Evolutionary conservation across 92 coral and sea anemone species (phyloP), one percentile per base, ranked within the genome.

Genomic region (Actinernus sp.): DNA sequence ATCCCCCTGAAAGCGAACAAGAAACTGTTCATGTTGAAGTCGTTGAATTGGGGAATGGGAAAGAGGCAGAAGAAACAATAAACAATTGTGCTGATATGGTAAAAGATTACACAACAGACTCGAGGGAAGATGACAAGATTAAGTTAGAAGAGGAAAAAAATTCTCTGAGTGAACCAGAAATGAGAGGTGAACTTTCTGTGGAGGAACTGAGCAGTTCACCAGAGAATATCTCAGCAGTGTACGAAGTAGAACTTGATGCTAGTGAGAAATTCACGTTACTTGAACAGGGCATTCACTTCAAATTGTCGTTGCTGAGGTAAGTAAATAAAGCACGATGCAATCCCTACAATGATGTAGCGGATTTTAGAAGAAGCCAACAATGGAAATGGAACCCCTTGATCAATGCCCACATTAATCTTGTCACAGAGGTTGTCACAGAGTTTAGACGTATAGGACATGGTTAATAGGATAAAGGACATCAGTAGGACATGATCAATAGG

Each of bases 241-340:
- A 69, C 31, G 31, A 52, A 14, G 16, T 76, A 14, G 23, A 39
- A 7, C 55, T 71, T 36, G 82, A 71, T 64, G 71, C 77, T 30
- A 85, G 76, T 25, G 85, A 82, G 13, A 57, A 62, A 49, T 46
- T 76, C 12, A 29, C 38, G 31, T 27, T 76, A 29, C 62, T 81
- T 44, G 55, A 67, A 22, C 79, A 79, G 24, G 73, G 61, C 27
- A 69, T 82, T 69, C 68, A 78, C 43, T 72, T 57, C 39, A 61
- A 73, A 46, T 45, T 88, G 32, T 73, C 75, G 30, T 17, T 40
- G 9, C 48, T 88, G 31, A 88, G 88, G 93, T 86, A 64, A 2
- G 57, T 32, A 6, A 32, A n/a, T n/a, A n/a, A n/a, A n/a, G n/a
- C n/a, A n/a, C n/a, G n/a, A n/a, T n/a, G n/a, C n/a, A n/a, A n/a